Conservation (phyloP, 2,888 invertebrate genomes). For the Xestia sexstrigata region DNA sequence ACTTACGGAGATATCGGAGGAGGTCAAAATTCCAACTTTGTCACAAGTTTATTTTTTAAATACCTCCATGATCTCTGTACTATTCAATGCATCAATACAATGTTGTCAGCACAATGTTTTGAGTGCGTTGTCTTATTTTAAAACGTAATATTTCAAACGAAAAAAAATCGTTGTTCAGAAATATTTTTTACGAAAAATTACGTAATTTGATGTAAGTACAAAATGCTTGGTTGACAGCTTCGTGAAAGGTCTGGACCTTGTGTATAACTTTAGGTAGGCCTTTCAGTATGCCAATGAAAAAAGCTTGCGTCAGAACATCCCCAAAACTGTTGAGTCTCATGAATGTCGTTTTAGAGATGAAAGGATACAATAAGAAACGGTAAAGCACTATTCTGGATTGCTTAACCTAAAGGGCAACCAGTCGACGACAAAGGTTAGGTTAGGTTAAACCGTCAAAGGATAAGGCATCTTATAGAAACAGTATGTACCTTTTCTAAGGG, state of each 20-base stretch:
- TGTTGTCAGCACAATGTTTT: too few relatives aligned
- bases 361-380: not conserved
- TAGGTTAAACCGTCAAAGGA: not conserved
- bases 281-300: not conserved
- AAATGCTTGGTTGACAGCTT: not conserved
- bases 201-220: too few relatives aligned
- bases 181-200: too few relatives aligned
- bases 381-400: not conserved
- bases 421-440: slow-evolving; percentile 9
- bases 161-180: too few relatives aligned
- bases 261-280: not conserved
- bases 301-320: not conserved
- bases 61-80: too few relatives aligned
- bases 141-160: too few relatives aligned
- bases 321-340: not conserved
- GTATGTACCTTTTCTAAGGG: not conserved
- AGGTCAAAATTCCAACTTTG: too few relatives aligned
- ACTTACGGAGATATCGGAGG: too few relatives aligned
- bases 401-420: slow-evolving; percentile 9
- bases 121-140: too few relatives aligned
- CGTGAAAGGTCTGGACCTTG: not conserved
- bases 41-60: too few relatives aligned
- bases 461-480: not conserved
- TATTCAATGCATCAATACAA: too few relatives aligned
- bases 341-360: not conserved